Percentiles rank a stretch among this genome's conserved stretches.
phyloP scores from a whole-genome alignment of 1,140 invertebrate species.

The Homalodisca vitripennis region DNA sequence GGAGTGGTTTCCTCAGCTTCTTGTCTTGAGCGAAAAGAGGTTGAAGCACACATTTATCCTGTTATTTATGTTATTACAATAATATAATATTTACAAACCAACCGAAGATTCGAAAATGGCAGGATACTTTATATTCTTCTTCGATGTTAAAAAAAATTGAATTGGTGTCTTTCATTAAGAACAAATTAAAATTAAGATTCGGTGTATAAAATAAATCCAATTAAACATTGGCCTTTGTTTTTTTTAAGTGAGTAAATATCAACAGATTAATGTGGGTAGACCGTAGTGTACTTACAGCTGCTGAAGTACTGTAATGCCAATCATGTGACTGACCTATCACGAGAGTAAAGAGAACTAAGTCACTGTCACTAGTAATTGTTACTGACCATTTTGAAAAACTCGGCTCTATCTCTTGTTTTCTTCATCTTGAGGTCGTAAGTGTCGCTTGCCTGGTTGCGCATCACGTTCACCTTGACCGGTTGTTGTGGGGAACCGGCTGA shows the following conservation, averaged over 20 bases:
- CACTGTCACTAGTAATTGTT: not conserved
- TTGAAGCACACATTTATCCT: too few species aligned
- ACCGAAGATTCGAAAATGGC: too few species aligned
- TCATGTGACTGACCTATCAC: not conserved
- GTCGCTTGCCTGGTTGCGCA: not conserved
- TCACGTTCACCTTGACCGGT: not conserved
- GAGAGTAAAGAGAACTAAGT: not conserved
- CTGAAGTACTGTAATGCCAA: too few species aligned
- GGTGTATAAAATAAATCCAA: not conserved
- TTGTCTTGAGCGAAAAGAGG: too few species aligned
- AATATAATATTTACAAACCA: too few species aligned
- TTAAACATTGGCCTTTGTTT: not conserved
- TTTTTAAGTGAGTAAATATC: not conserved
- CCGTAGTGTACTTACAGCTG: not conserved
- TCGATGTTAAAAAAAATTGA: too few species aligned
- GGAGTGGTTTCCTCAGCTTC: too few species aligned
- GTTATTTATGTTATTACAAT: too few species aligned
- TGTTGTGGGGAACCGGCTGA: too few species aligned
- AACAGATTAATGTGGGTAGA: not conserved
- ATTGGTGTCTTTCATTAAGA: too few species aligned
- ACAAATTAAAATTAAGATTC: too few species aligned
- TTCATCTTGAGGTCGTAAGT: conserved; percentile 21
- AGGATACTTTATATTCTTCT: too few species aligned
- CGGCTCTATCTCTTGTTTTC: conserved; percentile 30
- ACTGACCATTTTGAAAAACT: conserved; percentile 34